These are phyloP conservation scores for Battus philenor DNA, from an alignment of 1,140 invertebrate genomes.

Conservation along the genomic window DNA sequence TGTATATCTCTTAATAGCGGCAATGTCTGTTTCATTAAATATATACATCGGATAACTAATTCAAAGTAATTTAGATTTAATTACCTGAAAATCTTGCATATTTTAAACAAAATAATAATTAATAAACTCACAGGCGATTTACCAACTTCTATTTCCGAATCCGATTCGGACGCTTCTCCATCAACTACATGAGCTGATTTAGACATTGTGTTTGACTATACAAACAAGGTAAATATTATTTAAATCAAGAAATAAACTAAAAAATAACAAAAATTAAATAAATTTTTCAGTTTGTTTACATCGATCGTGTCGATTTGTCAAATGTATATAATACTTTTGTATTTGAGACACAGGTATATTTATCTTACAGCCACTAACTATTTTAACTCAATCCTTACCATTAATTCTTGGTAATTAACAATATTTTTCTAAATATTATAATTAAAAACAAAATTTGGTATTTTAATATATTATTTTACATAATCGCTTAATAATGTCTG, in stretches of 20 bases:
- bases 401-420: too few relatives aligned
- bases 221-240: neutral
- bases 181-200: slow-evolving; percentile 55
- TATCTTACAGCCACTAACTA: neutral
- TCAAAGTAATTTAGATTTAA: too few relatives aligned
- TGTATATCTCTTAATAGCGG: too few relatives aligned
- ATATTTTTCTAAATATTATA: too few relatives aligned
- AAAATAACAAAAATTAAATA: neutral
- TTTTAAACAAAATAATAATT: slow-evolving; percentile 13
- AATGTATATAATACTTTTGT: neutral
- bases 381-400: too few relatives aligned
- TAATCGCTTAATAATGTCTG: too few relatives aligned
- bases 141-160: slow-evolving; percentile 58
- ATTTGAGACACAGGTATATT: neutral
- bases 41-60: too few relatives aligned
- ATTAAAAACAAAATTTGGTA: too few relatives aligned
- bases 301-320: neutral
- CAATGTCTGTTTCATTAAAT: too few relatives aligned
- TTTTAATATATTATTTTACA: too few relatives aligned
- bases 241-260: neutral
- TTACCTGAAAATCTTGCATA: too few relatives aligned
- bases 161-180: slow-evolving; percentile 63
- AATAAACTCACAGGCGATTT: slow-evolving; percentile 45
- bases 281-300: neutral
- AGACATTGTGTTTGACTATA: slow-evolving; percentile 28